Evolutionary conservation across 2,113 vertebrate species (phyloP), one percentile per base, ranked within the genome.

Genomic region (Anas platyrhynchos): DNA sequence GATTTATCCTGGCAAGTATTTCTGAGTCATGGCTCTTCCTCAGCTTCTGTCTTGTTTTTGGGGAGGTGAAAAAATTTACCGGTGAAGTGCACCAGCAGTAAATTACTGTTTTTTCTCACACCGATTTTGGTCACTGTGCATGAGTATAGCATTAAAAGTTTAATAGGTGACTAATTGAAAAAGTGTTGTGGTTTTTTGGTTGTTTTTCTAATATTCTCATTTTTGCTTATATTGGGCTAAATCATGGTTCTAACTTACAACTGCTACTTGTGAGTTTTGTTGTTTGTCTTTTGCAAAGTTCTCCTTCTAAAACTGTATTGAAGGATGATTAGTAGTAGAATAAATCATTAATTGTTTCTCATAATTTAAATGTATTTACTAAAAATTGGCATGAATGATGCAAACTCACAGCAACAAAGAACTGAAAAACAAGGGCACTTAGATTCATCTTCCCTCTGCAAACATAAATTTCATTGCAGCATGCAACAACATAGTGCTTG

Each of bases 401-500:
- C 44, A 41, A 88, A 50, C 27, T 69, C 3, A 0, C 17, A n/a
- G 18, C 56, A 58, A 73, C 26, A 74, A 66, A 41, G 66, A 69
- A 10, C 17, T 38, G 46, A 41, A 46, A 86, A 79, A 44, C 20
- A 7, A 22, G 21, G n/a, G 25, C 58, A 23, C n/a, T n/a, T 8
- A 61, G 31, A 16, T 58, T 87, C 2, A 7, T 44, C n/a, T 38
- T 94, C n/a, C 46, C 0, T 6, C 16, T 41, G 4, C 0, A 0
- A 27, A 18, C 43, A 7, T 16, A 50, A 52, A 11, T 66, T 80
- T 0, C 1, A 14, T 41, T 41, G 41, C 41, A 41, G 41, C 41
- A 41, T 41, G 41, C 41, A 41, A 41, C 41, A 41, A 41, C 41
- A 41, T 13, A 41, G 13, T 41, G 41, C 41, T 13, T 13, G 41